Conservation (phyloP, 2,113 vertebrate species). For the Cariama cristata region DNA sequence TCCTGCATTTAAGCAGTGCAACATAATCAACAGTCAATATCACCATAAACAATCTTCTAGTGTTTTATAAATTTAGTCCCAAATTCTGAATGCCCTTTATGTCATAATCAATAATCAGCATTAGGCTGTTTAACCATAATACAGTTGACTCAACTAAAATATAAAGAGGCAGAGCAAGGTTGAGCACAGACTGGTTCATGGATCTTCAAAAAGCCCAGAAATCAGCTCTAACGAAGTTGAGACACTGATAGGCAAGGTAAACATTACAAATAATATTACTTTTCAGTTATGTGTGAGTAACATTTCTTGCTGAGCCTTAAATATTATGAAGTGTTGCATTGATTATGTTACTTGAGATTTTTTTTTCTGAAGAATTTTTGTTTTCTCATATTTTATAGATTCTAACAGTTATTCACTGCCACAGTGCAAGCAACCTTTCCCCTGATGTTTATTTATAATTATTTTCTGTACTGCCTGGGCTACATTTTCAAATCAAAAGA, state of each 20-base stretch:
- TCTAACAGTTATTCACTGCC: neutral
- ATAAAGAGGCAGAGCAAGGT: neutral
- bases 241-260: neutral
- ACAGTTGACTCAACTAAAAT: neutral
- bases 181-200: neutral
- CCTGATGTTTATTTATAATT: neutral
- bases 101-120: neutral
- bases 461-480: neutral
- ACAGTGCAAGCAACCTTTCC: neutral
- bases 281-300: neutral
- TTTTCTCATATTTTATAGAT: neutral
- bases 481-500: neutral
- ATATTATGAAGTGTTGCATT: neutral
- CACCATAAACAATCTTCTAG: neutral
- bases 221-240: neutral
- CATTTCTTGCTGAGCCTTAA: neutral
- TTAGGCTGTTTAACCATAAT: neutral
- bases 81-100: neutral
- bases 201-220: neutral
- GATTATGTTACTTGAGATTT: neutral
- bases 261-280: neutral
- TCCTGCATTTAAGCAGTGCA: neutral
- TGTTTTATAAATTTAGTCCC: neutral
- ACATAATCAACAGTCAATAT: neutral
- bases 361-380: neutral